Evolutionary conservation across 2,888 invertebrate species (phyloP), one percentile per base, ranked within the genome.

Genomic region (Synergus umbraculus): DNA sequence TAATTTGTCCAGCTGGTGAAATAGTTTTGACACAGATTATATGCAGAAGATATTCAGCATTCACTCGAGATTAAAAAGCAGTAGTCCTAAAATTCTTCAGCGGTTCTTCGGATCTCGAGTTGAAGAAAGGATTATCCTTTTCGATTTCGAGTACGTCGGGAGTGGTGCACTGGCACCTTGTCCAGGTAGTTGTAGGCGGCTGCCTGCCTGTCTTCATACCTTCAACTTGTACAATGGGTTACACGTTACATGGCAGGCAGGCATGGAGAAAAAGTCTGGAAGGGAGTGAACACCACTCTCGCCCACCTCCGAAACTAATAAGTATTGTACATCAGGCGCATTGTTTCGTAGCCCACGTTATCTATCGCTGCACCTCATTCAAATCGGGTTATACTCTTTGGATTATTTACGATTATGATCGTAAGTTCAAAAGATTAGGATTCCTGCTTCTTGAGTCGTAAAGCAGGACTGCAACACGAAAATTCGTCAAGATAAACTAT

Each of bases 261-360:
- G 67, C 63, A 4, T 12, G 7, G 13, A 2, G 13, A 63, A 63
- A 63, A 37, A 65, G 37, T 8, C 37, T 65, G 29, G 22, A 60
- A 41, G 76, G 76, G 76, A 58, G 60, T 76, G 76, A 76, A 54
- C 69, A 66, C 81, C 78, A 79, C 79, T 77, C 81, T 86, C 90
- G 87, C 90, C 89, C 90, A 90, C 88, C 86, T 84, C 80, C 82
- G 83, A 85, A 85, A 86, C 87, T 88, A 88, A 89, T 88, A 88
- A 88, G 88, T 90, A 89, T 89, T 89, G 89, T 88, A 87, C 86
- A 83, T 87, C 86, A 83, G 81, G 79, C 85, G 87, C 84, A 89
- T 89, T 90, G 89, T 88, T 88, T 88, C 85, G 84, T 84, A 86
- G 87, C 89, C 89, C 89, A 89, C 88, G 87, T 88, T 88, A 79